Evolutionary conservation across 92 coral and sea anemone species (phyloP).

Genomic region (Blastomussa wellsi): DNA sequence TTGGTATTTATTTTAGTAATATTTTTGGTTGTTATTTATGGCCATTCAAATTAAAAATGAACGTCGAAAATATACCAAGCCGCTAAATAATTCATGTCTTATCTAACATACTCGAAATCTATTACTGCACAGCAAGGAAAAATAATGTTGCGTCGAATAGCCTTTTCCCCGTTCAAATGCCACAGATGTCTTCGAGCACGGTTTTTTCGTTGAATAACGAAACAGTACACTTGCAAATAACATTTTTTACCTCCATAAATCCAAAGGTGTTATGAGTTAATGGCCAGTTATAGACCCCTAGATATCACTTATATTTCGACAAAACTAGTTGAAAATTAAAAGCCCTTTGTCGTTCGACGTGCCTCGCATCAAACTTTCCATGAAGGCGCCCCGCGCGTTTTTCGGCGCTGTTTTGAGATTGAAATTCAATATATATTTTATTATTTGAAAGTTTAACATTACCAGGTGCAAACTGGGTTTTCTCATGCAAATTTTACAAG

Average conservation of each 20-base stretch:
- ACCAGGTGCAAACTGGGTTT: constrained; percentile 44
- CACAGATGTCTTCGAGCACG: neutral
- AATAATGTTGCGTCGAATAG: neutral
- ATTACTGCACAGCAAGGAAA: constrained; percentile 4
- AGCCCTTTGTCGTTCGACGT: neutral
- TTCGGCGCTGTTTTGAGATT: neutral
- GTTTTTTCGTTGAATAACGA: neutral
- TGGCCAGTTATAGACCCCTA: neutral
- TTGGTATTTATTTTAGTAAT: neutral
- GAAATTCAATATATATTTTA: neutral
- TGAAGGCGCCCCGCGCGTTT: constrained; percentile 2
- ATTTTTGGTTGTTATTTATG: neutral
- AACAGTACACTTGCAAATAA: neutral
- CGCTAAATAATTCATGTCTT: constrained; percentile 21
- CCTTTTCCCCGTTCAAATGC: neutral
- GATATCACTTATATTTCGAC: neutral
- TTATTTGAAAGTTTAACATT: constrained; percentile 11
- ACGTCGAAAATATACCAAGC: neutral
- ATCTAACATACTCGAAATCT: constrained; percentile 9
- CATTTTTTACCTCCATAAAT: neutral
- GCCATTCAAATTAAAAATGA: neutral
- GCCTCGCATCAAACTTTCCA: neutral
- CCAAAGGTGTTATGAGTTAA: neutral
- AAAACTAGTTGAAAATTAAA: neutral
- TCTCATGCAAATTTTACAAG: constrained; percentile 57